Percentiles rank a stretch among this genome's conserved stretches.
phyloP scores from a whole-genome alignment of 2,113 vertebrate species.

The Girardinichthys multiradiatus region DNA sequence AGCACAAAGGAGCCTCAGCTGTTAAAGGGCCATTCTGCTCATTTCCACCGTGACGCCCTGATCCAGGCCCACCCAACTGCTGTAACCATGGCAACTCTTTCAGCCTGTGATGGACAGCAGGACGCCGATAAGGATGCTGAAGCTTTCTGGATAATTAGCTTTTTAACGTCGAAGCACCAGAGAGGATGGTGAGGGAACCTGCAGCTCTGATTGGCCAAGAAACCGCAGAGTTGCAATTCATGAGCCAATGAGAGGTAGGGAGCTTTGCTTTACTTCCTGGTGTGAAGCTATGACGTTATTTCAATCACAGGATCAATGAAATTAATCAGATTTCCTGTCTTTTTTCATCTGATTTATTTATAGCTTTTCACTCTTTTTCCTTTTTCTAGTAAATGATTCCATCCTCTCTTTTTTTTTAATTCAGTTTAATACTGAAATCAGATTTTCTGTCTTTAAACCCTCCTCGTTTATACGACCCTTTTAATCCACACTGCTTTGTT shows the following conservation, averaged over 20 bases:
- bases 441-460: no score
- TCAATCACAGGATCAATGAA: not conserved
- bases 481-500: no score
- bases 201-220: not conserved
- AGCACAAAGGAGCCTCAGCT: constrained; percentile 11
- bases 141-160: not conserved
- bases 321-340: not conserved
- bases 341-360: not conserved
- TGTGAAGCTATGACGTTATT: not conserved
- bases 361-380: not conserved
- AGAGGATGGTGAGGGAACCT: not conserved
- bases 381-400: not conserved
- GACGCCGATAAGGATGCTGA: no score
- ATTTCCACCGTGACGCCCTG: no score
- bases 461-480: no score
- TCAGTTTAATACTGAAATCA: no score
- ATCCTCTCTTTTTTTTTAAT: not conserved
- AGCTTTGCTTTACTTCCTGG: not conserved
- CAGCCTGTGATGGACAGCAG: not conserved
- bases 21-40: not conserved
- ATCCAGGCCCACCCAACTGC: not conserved
- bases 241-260: not conserved
- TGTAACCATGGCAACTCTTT: not conserved
- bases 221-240: not conserved
- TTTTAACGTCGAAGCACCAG: not conserved